Evolutionary conservation across 2,797 vertebrate genomes (phyloP), one percentile per base, ranked within the genome.

Genomic region (Hipposideros larvatus): DNA sequence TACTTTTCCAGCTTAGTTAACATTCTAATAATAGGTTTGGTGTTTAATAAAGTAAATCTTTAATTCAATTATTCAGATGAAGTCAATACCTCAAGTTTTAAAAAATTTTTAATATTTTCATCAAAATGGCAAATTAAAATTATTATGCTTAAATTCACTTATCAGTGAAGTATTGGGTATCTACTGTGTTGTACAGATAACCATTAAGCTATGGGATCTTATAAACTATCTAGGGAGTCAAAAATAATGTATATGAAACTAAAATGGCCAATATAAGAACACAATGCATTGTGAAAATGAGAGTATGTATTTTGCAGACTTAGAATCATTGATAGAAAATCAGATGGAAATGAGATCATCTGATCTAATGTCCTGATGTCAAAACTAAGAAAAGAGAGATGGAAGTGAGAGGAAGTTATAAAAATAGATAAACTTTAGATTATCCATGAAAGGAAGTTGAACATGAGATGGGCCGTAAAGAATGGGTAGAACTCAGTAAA

Each of bases 231-330:
- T 78, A 77, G 0, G 10, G 34, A 65, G n/a, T 85, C n/a, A 91
- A 94, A 75, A 71, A 63, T 71, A 94, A 74, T 41, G 73, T 19
- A 90, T 9, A 57, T 57, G 74, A 87, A 88, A 91, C 28, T 57
- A 94, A 93, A 83, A 77, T 77, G 24, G 59, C 85, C 28, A 71
- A 59, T 63, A 53, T 66, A 89, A 91, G 59, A 80, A 3, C 28
- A 91, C n/a, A 79, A 91, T 51, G 63, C 15, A 89, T 73, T 77
- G 31, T 80, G 51, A 94, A 93, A 89, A 85, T 91, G 31, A 71
- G 84, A 85, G 15, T 19, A 59, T 2, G 34, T 48, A 61, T 59
- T 89, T 34, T 51, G 70, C 13, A 87, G 65, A n/a, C 61, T 90
- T 48, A 86, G 53, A 82, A 88, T 89, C 74, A 89, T 6, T 80